Evolutionary conservation across 2,113 vertebrate species (phyloP), one percentile per base, ranked within the genome.

Genomic region (Entomyzon cyanotis): DNA sequence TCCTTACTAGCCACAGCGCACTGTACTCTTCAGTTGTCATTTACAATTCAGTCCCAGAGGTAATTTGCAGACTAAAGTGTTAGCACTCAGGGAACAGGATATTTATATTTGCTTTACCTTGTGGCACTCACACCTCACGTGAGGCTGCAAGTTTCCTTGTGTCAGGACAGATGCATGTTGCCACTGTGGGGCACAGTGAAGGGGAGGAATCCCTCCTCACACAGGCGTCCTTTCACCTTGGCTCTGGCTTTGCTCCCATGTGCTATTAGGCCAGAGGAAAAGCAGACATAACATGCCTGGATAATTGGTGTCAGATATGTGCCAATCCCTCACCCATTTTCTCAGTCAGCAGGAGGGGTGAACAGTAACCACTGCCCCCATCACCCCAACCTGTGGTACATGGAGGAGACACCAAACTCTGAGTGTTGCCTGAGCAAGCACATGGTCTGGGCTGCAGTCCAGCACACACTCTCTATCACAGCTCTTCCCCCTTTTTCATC

Each of bases 171-270:
- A 11, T 0, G 0, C 10, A 46, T 46, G 1, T 10, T 47, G 42
- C 25, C 33, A 10, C 12, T 3, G 1, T 30, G 12, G 13, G 39
- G 11, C 27, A 68, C 47, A 44, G 27, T 0, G 1, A 55, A 16
- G 21, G 55, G 49, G 58, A 75, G 35, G 11, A 75, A 60, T 35
- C 10, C 35, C 12, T 71, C 30, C 78, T 79, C 31, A 68, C n/a
- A 10, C 21, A 71, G 14, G 2, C 6, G 12, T 7, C 5, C 22
- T 69, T 68, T 47, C 44, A 17, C 27, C 74, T 68, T 11, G 24
- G 6, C 14, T 59, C 35, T 90, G 67, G 9, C 53, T 94, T 90
- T 55, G 30, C 17, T 85, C 24, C 28, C 10, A 3, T 15, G 3
- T 25, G 14, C n/a, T 73, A 3, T 46, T 9, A 18, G 33, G 49